These are phyloP conservation scores for Schmidtea mediterranea DNA, from an alignment of 1,140 invertebrate species.

Conservation along the genomic window DNA sequence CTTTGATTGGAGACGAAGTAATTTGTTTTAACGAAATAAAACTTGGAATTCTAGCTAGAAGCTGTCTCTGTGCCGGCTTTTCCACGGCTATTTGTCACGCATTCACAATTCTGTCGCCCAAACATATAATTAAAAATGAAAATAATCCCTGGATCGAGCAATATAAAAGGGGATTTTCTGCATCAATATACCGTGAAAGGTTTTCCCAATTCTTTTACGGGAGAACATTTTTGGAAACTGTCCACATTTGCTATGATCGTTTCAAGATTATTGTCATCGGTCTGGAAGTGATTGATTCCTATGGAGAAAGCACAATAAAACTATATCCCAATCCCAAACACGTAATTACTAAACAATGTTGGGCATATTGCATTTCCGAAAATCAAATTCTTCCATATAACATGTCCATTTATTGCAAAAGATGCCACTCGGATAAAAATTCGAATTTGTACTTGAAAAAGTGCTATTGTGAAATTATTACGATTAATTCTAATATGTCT, in stretches of 20 bases:
- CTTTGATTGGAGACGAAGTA: slow-evolving; percentile 92
- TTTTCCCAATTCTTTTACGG: slow-evolving; percentile 85
- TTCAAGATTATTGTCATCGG: slow-evolving; percentile 7
- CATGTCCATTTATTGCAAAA: too few species aligned
- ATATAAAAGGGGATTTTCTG: slow-evolving; percentile 90
- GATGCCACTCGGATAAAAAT: too few species aligned
- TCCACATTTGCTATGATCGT: slow-evolving; percentile 71
- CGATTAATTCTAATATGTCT: too few species aligned
- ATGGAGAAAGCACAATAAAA: too few species aligned
- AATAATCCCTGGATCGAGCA: slow-evolving; percentile 66
- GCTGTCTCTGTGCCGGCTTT: slow-evolving; percentile 86
- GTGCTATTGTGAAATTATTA: too few species aligned
- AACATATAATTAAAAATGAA: too few species aligned
- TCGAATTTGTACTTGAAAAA: too few species aligned
- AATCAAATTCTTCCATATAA: too few species aligned
- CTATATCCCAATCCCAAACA: too few species aligned
- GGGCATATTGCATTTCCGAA: too few species aligned
- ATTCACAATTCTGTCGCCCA: not conserved
- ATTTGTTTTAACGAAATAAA: slow-evolving; percentile 62
- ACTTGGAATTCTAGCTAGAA: slow-evolving; percentile 82
- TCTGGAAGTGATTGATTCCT: too few species aligned
- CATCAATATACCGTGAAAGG: slow-evolving; percentile 98
- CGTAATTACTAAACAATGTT: too few species aligned
- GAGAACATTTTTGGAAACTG: slow-evolving; percentile 91
- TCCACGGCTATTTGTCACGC: slow-evolving; percentile 99